phyloP scores from a whole-genome alignment of 2,888 invertebrate species.

The Neoitamus cyanurus region DNA sequence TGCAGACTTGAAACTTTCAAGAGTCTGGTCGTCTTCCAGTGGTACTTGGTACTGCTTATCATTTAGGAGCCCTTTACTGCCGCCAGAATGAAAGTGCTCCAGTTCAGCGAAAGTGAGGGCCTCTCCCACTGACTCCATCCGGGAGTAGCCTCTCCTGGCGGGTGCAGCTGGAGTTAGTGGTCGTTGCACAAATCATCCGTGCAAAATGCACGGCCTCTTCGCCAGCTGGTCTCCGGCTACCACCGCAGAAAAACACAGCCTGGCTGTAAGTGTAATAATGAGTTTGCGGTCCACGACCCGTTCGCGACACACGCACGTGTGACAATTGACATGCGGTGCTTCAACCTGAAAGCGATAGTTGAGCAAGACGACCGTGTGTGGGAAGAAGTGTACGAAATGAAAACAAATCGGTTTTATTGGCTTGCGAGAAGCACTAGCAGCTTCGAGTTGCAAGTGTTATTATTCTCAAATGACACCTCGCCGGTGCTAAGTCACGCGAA shows the following conservation, averaged over 20 bases:
- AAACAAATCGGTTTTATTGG: slow-evolving; percentile 9
- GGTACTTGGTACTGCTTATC: neutral
- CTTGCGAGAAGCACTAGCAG: slow-evolving; percentile 29
- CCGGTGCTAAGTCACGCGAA: slow-evolving; percentile 6
- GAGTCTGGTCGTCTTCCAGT: neutral
- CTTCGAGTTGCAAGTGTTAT: slow-evolving; percentile 2
- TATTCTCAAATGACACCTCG: slow-evolving; percentile 20
- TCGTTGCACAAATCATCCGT: neutral
- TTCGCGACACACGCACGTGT: slow-evolving; percentile 19
- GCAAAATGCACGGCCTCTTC: neutral
- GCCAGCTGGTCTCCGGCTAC: neutral
- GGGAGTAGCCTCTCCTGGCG: neutral
- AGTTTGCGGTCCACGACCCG: slow-evolving; percentile 19
- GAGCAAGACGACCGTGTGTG: neutral
- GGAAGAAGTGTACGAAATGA: neutral
- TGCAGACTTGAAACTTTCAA: neutral
- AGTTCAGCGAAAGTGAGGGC: neutral
- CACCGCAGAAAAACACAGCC: neutral
- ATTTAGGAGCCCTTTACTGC: neutral
- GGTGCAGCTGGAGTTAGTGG: neutral
- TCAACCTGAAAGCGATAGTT: slow-evolving; percentile 37
- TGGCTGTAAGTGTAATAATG: neutral
- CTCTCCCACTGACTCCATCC: no score
- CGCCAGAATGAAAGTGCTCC: neutral
- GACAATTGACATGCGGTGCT: neutral